Evolutionary conservation across 2,888 invertebrate genomes (phyloP), one percentile per base, ranked within the genome.

Genomic region (Criorhina ranunculi): DNA sequence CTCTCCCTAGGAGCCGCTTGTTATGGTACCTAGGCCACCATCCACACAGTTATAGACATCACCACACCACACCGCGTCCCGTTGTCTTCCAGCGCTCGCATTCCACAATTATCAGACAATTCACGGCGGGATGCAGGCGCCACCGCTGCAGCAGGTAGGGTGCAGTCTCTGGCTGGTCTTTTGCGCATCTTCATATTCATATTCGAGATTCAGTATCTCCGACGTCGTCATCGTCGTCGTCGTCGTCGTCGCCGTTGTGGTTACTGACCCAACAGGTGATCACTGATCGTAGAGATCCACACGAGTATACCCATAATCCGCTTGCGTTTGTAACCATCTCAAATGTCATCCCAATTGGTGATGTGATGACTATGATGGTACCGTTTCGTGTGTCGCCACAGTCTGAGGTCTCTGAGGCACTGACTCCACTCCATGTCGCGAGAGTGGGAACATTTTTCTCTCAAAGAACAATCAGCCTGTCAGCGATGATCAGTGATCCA

Each of bases 81-180:
- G 44, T 37, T 55, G 69, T 66, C 53, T 53, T 75, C 62, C 35
- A 55, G 29, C 70, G 64, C 55, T 87, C 82, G 83, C 82, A 82
- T 87, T 86, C 85, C 85, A 85, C 69, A 85, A 90, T 91, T 91
- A 91, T 89, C 91, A 91, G 91, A 91, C 91, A 89, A 89, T 88
- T 89, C 91, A 88, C 91, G 89, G 88, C 91, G 91, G 91, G 91
- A 90, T 90, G 89, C 89, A 91, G 91, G 91, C 91, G 91, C 91
- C 91, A 91, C 90, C 89, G 88, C 75, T 85, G 82, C 62, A 86
- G 64, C 87, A 86, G 81, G 87, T 85, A 78, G 75, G 70, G 67
- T 80, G 67, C 37, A 35, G 35, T 44, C 35, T 51, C 51, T 57
- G 49, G 40, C 24, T 42, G 24, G 49, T 77, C 77, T 86, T 72